Evolutionary conservation across 2,113 vertebrate genomes (phyloP).

Genomic region (Sinocyclocheilus anophthalmus): DNA sequence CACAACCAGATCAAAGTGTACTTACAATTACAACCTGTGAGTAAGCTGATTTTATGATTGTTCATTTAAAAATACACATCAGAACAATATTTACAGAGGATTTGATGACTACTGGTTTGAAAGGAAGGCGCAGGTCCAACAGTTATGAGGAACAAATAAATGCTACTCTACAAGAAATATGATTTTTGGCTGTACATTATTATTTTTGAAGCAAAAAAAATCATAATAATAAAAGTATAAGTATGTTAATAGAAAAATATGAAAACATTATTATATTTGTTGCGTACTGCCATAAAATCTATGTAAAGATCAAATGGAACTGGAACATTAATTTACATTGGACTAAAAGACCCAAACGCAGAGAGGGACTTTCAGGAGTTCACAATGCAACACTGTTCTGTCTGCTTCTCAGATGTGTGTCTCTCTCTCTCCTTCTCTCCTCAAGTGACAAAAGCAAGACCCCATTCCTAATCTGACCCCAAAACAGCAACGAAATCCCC

Average conservation of each 20-base stretch:
- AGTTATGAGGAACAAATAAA: neutral
- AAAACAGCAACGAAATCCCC: constrained; percentile 52
- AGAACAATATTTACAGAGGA: neutral
- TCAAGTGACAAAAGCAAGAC: constrained; percentile 54
- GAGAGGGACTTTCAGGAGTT: neutral
- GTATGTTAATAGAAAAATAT: neutral
- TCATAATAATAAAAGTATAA: neutral
- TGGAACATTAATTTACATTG: neutral
- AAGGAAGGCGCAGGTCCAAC: neutral
- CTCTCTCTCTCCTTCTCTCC: constrained; percentile 41
- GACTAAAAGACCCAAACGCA: neutral
- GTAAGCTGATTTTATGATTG: neutral
- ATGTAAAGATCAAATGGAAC: constrained; percentile 8
- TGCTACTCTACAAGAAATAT: neutral
- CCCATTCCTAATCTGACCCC: constrained; percentile 43
- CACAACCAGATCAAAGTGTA: neutral
- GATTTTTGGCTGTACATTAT: neutral
- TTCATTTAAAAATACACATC: neutral
- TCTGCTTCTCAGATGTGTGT: constrained; percentile 40
- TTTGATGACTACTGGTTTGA: neutral
- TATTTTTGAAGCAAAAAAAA: neutral
- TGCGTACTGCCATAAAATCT: neutral
- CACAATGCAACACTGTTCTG: constrained; percentile 36
- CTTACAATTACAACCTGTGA: neutral
- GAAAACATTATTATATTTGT: neutral